Conservation (phyloP, 2,113 vertebrate species). For the Poeciliopsis turrubarensis region DNA sequence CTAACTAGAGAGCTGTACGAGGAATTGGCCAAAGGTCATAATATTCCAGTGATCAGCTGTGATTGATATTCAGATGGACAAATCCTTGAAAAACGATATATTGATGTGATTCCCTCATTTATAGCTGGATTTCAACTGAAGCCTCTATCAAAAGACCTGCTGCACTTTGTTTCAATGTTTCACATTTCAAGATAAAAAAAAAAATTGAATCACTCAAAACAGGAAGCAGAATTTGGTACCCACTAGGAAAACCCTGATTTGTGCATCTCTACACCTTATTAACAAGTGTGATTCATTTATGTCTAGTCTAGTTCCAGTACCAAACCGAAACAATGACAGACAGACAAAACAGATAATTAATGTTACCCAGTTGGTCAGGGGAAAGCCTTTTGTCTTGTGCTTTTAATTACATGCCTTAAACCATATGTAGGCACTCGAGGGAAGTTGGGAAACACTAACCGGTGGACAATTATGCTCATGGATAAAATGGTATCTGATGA, state of each 20-base stretch:
- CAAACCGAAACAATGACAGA: background rate
- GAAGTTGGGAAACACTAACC: conserved; percentile 55
- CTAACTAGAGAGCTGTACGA: too few relatives aligned
- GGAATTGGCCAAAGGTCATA: background rate
- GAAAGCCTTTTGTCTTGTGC: conserved; percentile 18
- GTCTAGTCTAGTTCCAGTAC: background rate
- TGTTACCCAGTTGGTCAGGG: conserved; percentile 31
- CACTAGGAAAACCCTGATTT: background rate
- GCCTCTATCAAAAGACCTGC: background rate
- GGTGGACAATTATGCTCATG: conserved; percentile 51
- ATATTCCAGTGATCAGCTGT: background rate
- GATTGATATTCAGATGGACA: background rate
- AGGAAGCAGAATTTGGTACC: background rate
- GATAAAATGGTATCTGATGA: conserved; percentile 39
- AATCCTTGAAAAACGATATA: background rate
- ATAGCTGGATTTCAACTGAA: background rate
- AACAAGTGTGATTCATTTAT: background rate
- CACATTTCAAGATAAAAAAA: background rate
- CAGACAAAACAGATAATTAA: conserved; percentile 10
- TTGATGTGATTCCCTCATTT: background rate
- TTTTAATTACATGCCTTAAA: conserved; percentile 39
- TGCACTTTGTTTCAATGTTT: background rate
- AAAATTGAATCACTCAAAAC: background rate
- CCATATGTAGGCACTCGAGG: conserved; percentile 31
- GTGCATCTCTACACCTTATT: background rate